Evolutionary conservation across 1,140 invertebrate species (phyloP).

Genomic region (Diabrotica virgifera): DNA sequence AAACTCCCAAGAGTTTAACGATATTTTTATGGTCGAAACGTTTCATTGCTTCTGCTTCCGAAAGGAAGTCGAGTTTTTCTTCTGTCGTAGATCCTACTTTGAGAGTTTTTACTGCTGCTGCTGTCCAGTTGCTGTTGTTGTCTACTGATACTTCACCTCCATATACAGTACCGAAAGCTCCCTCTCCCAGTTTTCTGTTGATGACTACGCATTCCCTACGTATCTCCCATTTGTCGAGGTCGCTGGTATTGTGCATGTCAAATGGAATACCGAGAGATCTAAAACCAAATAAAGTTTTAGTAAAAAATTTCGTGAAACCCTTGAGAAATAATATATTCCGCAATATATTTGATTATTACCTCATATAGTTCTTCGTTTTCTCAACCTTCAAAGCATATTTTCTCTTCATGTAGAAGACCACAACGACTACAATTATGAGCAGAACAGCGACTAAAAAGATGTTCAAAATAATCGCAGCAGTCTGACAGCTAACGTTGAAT

Average conservation of each 20-base stretch:
- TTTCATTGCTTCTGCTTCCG: constrained; percentile 91
- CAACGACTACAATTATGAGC: constrained; percentile 57
- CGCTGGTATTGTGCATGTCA: constrained; percentile 21
- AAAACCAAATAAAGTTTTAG: constrained; percentile 45
- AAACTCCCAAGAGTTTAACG: constrained; percentile 81
- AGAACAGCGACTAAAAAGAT: constrained; percentile 64
- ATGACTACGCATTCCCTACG: constrained; percentile 80
- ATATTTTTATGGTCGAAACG: constrained; percentile 89
- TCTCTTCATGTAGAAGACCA: constrained; percentile 64
- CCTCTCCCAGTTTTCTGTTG: constrained; percentile 84
- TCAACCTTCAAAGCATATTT: constrained; percentile 72
- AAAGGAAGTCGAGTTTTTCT: constrained; percentile 89
- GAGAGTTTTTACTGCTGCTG: constrained; percentile 88
- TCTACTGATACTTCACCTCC: constrained; percentile 76
- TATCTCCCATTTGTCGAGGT: constrained; percentile 83
- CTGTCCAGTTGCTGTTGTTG: constrained; percentile 67
- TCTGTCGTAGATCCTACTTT: constrained; percentile 79
- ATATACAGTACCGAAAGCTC: constrained; percentile 87
- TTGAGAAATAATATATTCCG: constrained; percentile 42
- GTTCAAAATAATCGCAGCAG: constrained; percentile 69
- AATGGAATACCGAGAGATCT: constrained; percentile 24
- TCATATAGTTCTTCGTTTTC: constrained; percentile 68
- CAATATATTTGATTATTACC: constrained; percentile 48
- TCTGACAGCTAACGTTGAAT: constrained; percentile 68
- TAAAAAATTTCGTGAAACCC: background rate